Evolutionary conservation across 2,797 vertebrate genomes (phyloP).

Genomic region (Pseudochirops corinnae): DNA sequence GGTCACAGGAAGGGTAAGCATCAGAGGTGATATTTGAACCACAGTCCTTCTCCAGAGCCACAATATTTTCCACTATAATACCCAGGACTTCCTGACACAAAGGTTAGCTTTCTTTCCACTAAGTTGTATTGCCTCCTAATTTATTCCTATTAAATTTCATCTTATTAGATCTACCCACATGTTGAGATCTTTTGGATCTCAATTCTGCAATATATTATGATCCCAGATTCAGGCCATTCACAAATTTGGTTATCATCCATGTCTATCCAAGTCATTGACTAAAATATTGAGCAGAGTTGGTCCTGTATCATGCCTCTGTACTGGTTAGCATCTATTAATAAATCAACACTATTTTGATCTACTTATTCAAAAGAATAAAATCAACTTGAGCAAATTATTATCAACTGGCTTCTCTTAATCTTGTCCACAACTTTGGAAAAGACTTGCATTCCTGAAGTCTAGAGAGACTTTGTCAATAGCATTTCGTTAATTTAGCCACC

Average conservation of each 20-base stretch:
- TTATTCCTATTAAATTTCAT: not conserved
- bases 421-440: not conserved
- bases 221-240: not conserved
- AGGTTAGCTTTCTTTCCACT: not conserved
- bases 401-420: not conserved
- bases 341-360: not conserved
- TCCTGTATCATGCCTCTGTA: not conserved
- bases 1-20: not conserved
- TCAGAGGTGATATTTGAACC: not conserved
- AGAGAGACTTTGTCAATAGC: not conserved
- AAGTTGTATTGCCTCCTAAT: not conserved
- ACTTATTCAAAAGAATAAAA: not conserved
- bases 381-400: not conserved
- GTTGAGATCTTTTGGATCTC: not conserved
- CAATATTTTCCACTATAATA: not conserved
- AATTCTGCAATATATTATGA: not conserved
- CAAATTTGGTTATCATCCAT: not conserved
- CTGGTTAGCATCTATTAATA: not conserved
- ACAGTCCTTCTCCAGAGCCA: not conserved
- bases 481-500: not conserved
- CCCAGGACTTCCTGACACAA: not conserved
- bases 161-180: not conserved
- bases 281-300: not conserved
- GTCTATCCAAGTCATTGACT: not conserved
- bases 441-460: not conserved